A percentile compares a stretch with the other conserved stretches of the same genome.
Evolutionary conservation across 1,140 invertebrate species (phyloP).

Genomic region (Helicoverpa zea): DNA sequence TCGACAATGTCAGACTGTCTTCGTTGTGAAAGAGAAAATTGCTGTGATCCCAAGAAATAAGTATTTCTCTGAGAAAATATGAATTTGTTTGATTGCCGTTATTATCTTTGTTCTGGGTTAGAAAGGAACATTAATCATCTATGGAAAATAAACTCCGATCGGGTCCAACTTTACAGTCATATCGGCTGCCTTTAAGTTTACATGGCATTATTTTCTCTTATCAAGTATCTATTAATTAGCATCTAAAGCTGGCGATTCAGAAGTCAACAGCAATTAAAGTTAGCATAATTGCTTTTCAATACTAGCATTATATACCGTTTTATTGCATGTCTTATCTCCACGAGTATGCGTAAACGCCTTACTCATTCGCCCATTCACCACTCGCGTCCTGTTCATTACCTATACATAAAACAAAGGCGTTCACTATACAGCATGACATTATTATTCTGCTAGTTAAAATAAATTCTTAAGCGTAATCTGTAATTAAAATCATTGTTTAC

Average conservation of each 20-base stretch:
- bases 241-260: slow-evolving; percentile 17
- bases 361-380: not conserved
- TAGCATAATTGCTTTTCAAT: slow-evolving; percentile 8
- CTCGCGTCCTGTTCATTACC: slow-evolving; percentile 12
- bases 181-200: not conserved
- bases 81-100: slow-evolving; percentile 44
- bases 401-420: slow-evolving; percentile 28
- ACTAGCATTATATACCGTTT: not conserved
- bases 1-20: slow-evolving; percentile 40
- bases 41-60: slow-evolving; percentile 39
- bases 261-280: slow-evolving; percentile 20
- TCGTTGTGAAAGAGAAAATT: slow-evolving; percentile 59
- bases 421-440: slow-evolving; percentile 17
- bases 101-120: slow-evolving; percentile 35
- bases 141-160: slow-evolving; percentile 23
- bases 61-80: slow-evolving; percentile 49
- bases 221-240: slow-evolving; percentile 17
- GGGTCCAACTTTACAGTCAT: no score
- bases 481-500: slow-evolving; percentile 55
- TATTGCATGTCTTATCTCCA: not conserved
- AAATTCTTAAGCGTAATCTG: slow-evolving; percentile 47
- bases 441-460: slow-evolving; percentile 32
- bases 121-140: slow-evolving; percentile 29
- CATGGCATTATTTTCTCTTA: not conserved
- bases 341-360: not conserved